Conservation (phyloP, 2,113 vertebrate species). For the Polypterus bichir region DNA sequence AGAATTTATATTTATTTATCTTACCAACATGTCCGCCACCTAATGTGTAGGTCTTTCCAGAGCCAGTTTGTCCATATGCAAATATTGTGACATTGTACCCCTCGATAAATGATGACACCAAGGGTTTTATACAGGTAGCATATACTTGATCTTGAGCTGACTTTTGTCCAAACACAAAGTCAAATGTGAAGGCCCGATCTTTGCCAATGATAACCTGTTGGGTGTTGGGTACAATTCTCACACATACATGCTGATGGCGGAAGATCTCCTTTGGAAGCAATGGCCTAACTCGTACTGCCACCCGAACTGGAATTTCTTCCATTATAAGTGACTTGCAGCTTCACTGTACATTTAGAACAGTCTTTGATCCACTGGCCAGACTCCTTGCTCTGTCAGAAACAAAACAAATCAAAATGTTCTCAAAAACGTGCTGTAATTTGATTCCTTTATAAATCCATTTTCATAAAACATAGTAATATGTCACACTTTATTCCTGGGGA, state of each 20-base stretch:
- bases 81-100: conserved; percentile 83
- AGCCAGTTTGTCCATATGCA: conserved; percentile 81
- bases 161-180: conserved; percentile 71
- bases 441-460: too few relatives aligned
- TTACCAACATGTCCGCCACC: conserved; percentile 60
- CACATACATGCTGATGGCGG: conserved; percentile 64
- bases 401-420: too few relatives aligned
- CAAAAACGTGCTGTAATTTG: too few relatives aligned
- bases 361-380: too few relatives aligned
- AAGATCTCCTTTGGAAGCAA: conserved; percentile 71
- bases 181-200: conserved; percentile 69
- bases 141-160: conserved; percentile 71
- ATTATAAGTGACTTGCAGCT: conserved; percentile 23
- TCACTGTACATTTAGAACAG: too few relatives aligned
- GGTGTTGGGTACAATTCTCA: conserved; percentile 56
- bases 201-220: conserved; percentile 64
- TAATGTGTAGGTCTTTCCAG: conserved; percentile 83
- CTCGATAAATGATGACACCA: conserved; percentile 58
- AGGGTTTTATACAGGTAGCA: conserved; percentile 59
- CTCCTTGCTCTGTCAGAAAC: too few relatives aligned
- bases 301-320: conserved; percentile 68
- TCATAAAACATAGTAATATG: too few relatives aligned
- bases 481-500: too few relatives aligned
- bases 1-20: conserved; percentile 20
- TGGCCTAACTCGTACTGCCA: conserved; percentile 76